phyloP scores from a whole-genome alignment of 1,140 invertebrate genomes.

The Aethina tumida region DNA sequence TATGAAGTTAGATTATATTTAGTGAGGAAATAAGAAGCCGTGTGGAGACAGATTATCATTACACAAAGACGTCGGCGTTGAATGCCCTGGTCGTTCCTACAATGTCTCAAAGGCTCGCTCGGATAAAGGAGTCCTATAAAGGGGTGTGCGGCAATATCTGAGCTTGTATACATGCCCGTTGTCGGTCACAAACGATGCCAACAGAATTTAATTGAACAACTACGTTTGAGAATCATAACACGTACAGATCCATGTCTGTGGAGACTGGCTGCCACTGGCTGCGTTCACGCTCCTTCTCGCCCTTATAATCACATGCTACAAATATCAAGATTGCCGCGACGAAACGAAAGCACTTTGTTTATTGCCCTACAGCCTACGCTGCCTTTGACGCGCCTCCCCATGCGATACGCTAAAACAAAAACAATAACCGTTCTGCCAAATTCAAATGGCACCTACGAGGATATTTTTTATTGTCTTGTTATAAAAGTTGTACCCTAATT shows the following conservation, averaged over 20 bases:
- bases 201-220: slow-evolving; percentile 24
- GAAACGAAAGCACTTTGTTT: no score
- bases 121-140: slow-evolving; percentile 18
- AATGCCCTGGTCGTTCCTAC: slow-evolving; percentile 10
- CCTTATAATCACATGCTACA: no score
- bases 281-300: no score
- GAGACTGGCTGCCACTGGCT: not conserved
- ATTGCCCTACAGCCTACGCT: no score
- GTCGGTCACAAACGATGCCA: slow-evolving; percentile 22
- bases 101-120: slow-evolving; percentile 16
- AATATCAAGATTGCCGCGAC: no score
- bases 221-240: slow-evolving; percentile 22
- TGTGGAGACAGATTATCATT: slow-evolving; percentile 8
- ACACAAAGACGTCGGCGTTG: slow-evolving; percentile 5
- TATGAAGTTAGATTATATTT: slow-evolving; percentile 9
- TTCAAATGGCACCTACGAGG: no score
- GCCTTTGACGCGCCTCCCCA: no score
- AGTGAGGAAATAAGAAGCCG: slow-evolving; percentile 4
- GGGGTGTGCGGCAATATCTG: slow-evolving; percentile 18
- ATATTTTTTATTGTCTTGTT: no score
- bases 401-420: no score
- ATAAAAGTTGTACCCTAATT: no score
- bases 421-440: no score
- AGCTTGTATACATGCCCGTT: slow-evolving; percentile 20
- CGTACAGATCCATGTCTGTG: slow-evolving; percentile 11